Evolutionary conservation across 2,888 invertebrate species (phyloP).

Genomic region (Sisyra terminalis): DNA sequence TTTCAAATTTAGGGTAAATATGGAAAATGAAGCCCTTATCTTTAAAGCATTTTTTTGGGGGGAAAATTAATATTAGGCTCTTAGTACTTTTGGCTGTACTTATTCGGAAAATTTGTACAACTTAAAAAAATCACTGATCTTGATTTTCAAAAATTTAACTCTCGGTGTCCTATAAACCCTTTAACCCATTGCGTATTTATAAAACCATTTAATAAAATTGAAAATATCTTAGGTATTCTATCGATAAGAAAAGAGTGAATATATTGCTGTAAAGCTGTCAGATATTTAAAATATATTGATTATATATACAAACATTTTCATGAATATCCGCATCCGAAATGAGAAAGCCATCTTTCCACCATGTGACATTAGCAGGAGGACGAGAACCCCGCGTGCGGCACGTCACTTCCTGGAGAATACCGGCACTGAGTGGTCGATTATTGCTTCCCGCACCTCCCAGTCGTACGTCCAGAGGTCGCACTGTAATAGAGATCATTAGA

Average conservation of each 20-base stretch:
- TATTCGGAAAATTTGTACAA: too few species aligned
- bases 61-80: too few species aligned
- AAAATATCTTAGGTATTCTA: not conserved
- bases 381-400: slow-evolving; percentile 68
- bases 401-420: slow-evolving; percentile 54
- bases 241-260: too few species aligned
- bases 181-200: too few species aligned
- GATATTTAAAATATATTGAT: not conserved
- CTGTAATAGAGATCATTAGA: slow-evolving; percentile 4
- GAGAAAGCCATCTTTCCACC: slow-evolving; percentile 39
- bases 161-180: too few species aligned
- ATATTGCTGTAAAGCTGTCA: not conserved
- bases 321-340: slow-evolving; percentile 5
- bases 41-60: too few species aligned
- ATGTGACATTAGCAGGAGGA: slow-evolving; percentile 62
- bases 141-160: too few species aligned
- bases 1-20: too few species aligned
- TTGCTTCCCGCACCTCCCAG: slow-evolving; percentile 36
- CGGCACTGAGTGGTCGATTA: slow-evolving; percentile 57
- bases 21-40: too few species aligned
- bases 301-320: slow-evolving; percentile 5
- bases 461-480: slow-evolving; percentile 46
- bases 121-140: too few species aligned
- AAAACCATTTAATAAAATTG: not conserved
- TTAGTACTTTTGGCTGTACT: too few species aligned